phyloP scores from a whole-genome alignment of 2,797 vertebrate genomes.

The Acanthurus lineatus region DNA sequence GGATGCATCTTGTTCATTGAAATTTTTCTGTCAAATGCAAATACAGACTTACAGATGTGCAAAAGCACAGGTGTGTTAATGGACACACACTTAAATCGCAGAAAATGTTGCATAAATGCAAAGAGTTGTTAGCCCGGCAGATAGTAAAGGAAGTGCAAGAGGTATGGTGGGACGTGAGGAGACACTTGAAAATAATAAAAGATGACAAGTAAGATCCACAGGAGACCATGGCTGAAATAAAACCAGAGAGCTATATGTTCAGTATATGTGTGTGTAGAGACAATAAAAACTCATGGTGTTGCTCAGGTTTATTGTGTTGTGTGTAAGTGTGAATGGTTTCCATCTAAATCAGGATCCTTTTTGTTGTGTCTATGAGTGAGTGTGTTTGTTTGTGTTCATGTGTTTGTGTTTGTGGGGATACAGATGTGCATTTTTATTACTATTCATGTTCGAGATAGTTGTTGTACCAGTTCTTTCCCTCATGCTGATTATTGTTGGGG shows the following conservation, averaged over 20 bases:
- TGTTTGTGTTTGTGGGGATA: conserved; percentile 13
- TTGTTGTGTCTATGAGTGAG: conserved; percentile 3
- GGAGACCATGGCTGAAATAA: conserved; percentile 17
- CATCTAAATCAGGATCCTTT: conserved; percentile 24
- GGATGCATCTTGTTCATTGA: background rate
- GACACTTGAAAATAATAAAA: conserved; percentile 21
- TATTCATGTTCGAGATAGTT: conserved; percentile 12
- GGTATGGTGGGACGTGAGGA: background rate
- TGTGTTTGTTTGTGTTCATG: conserved; percentile 3
- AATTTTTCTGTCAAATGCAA: conserved; percentile 8
- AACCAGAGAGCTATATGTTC: background rate
- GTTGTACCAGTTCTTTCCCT: conserved; percentile 18
- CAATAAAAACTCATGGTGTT: conserved; percentile 11
- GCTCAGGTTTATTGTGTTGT: conserved; percentile 18
- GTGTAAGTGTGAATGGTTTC: conserved; percentile 14
- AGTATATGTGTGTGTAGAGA: background rate
- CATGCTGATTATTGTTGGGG: background rate
- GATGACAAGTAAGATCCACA: background rate
- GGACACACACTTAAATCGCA: background rate
- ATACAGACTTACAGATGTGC: conserved; percentile 2
- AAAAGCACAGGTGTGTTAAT: background rate
- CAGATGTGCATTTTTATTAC: conserved; percentile 19
- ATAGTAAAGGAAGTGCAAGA: conserved; percentile 9
- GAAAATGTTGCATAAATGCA: background rate
- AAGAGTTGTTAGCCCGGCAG: background rate